A percentile compares a stretch with the other conserved stretches of the same genome.
Evolutionary conservation across 2,888 invertebrate species (phyloP).

Genomic region (Drosophila anomelani): DNA sequence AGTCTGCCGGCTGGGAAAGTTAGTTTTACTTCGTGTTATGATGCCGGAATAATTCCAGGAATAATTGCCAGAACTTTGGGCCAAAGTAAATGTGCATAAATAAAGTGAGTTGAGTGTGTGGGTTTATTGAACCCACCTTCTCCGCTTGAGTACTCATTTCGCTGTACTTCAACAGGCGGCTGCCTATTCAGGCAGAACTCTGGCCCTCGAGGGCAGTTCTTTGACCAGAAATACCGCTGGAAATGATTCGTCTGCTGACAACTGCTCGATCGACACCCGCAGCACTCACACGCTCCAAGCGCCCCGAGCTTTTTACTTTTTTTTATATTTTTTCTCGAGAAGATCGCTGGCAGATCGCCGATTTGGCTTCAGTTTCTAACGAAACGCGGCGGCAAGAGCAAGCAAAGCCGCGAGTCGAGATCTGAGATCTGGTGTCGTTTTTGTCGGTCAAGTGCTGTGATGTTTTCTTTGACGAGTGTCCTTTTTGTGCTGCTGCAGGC

Average conservation of each 20-base stretch:
- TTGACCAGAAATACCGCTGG: slow-evolving; percentile 34
- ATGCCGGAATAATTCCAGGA: slow-evolving; percentile 29
- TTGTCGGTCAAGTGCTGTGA: slow-evolving; percentile 31
- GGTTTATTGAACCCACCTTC: slow-evolving; percentile 56
- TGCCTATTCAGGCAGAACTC: slow-evolving; percentile 40
- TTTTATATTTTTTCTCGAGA: slow-evolving; percentile 29
- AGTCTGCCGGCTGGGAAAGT: background rate
- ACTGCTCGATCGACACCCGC: slow-evolving; percentile 35
- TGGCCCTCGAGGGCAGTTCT: slow-evolving; percentile 51
- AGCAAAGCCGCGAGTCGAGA: slow-evolving; percentile 20
- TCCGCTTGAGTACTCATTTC: background rate
- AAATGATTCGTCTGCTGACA: slow-evolving; percentile 1
- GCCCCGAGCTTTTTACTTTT: slow-evolving; percentile 60
- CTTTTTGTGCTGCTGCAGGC: slow-evolving; percentile 34
- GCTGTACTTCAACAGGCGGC: background rate
- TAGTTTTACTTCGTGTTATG: background rate
- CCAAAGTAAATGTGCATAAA: slow-evolving; percentile 10
- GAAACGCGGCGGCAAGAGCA: slow-evolving; percentile 58
- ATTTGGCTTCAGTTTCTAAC: slow-evolving; percentile 54
- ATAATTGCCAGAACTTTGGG: slow-evolving; percentile 18
- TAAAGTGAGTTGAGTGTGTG: background rate
- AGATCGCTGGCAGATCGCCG: slow-evolving; percentile 23
- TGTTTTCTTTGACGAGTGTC: slow-evolving; percentile 10
- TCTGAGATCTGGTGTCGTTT: slow-evolving; percentile 11
- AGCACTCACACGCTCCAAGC: slow-evolving; percentile 27